These are phyloP conservation scores for Drosophila ananassae DNA, from an alignment of 1,140 invertebrate genomes.

Conservation along the genomic window DNA sequence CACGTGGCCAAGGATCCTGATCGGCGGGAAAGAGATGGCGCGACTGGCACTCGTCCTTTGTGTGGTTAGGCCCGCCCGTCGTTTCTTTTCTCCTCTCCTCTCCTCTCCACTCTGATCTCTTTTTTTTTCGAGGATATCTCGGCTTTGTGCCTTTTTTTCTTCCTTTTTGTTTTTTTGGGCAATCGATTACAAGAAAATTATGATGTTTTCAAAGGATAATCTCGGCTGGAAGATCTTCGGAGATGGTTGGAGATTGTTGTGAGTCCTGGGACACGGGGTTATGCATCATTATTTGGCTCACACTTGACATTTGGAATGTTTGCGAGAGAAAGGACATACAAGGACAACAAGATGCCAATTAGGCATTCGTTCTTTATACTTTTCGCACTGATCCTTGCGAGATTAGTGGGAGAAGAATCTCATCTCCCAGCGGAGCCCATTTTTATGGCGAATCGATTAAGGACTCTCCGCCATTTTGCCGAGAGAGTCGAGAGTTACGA, in stretches of 20 bases:
- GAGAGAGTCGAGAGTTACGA: slow-evolving; percentile 9
- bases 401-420: slow-evolving; percentile 17
- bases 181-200: slow-evolving; percentile 70
- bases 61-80: slow-evolving; percentile 69
- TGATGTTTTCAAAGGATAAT: slow-evolving; percentile 68
- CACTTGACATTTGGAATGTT: slow-evolving; percentile 58
- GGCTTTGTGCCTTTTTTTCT: slow-evolving; percentile 19
- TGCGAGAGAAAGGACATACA: slow-evolving; percentile 12
- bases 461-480: slow-evolving; percentile 59
- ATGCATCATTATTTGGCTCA: slow-evolving; percentile 76
- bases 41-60: slow-evolving; percentile 52
- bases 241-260: slow-evolving; percentile 1
- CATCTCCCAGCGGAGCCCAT: slow-evolving; percentile 48
- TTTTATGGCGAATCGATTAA: slow-evolving; percentile 22
- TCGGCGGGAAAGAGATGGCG: slow-evolving; percentile 1
- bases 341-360: slow-evolving; percentile 52
- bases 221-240: slow-evolving; percentile 52
- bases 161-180: slow-evolving; percentile 5
- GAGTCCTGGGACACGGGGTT: slow-evolving; percentile 31
- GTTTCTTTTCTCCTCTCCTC: slow-evolving; percentile 33
- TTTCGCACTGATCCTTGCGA: not conserved
- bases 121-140: slow-evolving; percentile 9
- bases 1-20: slow-evolving; percentile 52
- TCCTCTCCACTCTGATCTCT: slow-evolving; percentile 9
- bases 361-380: slow-evolving; percentile 12